Percentiles rank a stretch among this genome's conserved stretches.
phyloP scores from a whole-genome alignment of 2,113 vertebrate species.

The Myiagra hebetior region DNA sequence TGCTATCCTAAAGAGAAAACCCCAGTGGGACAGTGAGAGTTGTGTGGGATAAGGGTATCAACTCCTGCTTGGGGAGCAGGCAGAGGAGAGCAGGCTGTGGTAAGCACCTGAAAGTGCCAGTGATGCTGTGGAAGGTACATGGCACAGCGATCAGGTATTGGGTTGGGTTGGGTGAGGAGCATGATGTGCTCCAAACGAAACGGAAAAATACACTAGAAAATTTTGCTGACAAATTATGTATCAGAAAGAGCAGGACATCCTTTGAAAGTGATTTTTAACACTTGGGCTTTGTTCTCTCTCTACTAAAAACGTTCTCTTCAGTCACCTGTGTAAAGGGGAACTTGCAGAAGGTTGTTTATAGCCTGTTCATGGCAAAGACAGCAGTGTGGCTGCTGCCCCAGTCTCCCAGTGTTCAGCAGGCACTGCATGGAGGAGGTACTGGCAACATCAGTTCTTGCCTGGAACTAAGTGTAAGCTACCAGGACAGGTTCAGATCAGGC shows the following conservation, averaged over 20 bases:
- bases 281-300: not conserved
- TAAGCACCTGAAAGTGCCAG: not conserved
- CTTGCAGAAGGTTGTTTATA: not conserved
- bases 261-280: not conserved
- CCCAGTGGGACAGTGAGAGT: not conserved
- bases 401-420: not conserved
- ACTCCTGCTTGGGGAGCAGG: not conserved
- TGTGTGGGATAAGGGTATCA: not conserved
- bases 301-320: not conserved
- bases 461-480: not conserved
- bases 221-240: not conserved
- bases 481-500: not conserved
- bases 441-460: not conserved
- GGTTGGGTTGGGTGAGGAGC: not conserved
- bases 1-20: not conserved
- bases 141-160: rapidly evolving
- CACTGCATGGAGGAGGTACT: not conserved
- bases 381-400: not conserved
- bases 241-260: not conserved
- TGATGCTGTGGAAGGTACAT: not conserved
- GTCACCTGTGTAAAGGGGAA: not conserved
- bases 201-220: not conserved
- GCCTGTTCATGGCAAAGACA: not conserved
- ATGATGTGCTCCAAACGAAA: not conserved
- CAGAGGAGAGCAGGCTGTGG: not conserved